These are phyloP conservation scores for Lagria hirta DNA, from an alignment of 2,888 invertebrate species.

Conservation along the genomic window DNA sequence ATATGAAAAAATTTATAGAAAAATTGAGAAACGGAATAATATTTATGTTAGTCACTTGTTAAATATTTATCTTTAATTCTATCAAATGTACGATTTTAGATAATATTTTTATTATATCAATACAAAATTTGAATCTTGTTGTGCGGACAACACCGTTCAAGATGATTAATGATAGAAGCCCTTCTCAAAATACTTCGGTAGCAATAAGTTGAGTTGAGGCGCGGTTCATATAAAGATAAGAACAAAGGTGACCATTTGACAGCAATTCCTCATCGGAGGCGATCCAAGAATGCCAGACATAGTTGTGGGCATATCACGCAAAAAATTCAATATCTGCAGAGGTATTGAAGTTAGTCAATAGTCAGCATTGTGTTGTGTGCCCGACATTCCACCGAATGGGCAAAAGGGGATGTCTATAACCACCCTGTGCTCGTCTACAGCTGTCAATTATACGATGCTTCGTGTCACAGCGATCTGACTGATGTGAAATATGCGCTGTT, in stretches of 20 bases:
- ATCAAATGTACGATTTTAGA: no score
- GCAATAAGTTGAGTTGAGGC: conserved; percentile 13
- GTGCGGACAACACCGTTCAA: no score
- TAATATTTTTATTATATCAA: no score
- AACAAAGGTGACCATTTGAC: conserved; percentile 49
- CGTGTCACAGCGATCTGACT: conserved; percentile 47
- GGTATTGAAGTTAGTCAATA: conserved; percentile 50
- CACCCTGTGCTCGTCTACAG: conserved; percentile 41
- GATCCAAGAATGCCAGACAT: conserved; percentile 46
- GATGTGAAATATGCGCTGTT: conserved; percentile 46
- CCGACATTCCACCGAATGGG: conserved; percentile 34
- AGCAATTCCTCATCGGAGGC: conserved; percentile 51
- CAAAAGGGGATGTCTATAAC: conserved; percentile 23
- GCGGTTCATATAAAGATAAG: conserved; percentile 32
- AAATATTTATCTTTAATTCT: no score
- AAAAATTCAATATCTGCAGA: conserved; percentile 52
- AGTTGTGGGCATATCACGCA: conserved; percentile 47
- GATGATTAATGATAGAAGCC: conserved; percentile 18
- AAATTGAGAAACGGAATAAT: no score
- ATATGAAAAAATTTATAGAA: no score
- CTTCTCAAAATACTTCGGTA: conserved; percentile 11
- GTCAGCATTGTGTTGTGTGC: conserved; percentile 44
- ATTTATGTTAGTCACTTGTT: no score
- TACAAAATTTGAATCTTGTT: no score
- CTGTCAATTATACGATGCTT: conserved; percentile 49